Evolutionary conservation across 2,113 vertebrate genomes (phyloP), one percentile per base, ranked within the genome.

Genomic region (Vimba vimba): DNA sequence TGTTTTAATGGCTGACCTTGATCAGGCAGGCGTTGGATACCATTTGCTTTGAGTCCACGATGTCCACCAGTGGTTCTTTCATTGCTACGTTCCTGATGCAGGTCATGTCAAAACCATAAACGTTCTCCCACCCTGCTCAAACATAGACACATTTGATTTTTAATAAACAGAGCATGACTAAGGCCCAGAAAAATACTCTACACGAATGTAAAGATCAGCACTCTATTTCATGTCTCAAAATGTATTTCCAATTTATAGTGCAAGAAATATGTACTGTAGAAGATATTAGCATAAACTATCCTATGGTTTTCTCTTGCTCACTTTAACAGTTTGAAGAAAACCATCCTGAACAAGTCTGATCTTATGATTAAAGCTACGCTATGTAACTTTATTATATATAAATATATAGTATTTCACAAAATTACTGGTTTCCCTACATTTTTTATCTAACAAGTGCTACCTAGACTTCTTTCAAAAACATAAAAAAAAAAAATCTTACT

Each of bases 71-170:
- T 0, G 98, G 98, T 86, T 99, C 98, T 95, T 95, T 99, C 94
- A 99, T 97, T 88, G 98, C 98, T 82, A 99, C 97, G 1, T 99
- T 97, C 50, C 98, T 96, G 91, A 99, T 98, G 88, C 98, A 99
- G 86, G 97, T 99, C 98, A 99, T 99, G 94, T 99, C 98, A 93
- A 99, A 99, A 87, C 98, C 98, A 33, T 99, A 99, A 71, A 99
- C 98, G 2, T 99, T 99, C 94, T 99, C 98, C 98, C 98, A 99
- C 98, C 98, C 98, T 99, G 94, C 39, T 77, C 7, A 73, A 69
- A 91, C 8, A 92, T 60, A 91, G 10, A 79, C 12, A 84, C 36
- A 73, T 21, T 68, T 7, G 62, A 7, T 30, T 68, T 68, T 68
- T 68, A 30, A 68, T 68, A 19, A 66, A 66, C 27, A 66, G 43